phyloP scores from a whole-genome alignment of 2,113 vertebrate species.

The Rhinichthys klamathensis region DNA sequence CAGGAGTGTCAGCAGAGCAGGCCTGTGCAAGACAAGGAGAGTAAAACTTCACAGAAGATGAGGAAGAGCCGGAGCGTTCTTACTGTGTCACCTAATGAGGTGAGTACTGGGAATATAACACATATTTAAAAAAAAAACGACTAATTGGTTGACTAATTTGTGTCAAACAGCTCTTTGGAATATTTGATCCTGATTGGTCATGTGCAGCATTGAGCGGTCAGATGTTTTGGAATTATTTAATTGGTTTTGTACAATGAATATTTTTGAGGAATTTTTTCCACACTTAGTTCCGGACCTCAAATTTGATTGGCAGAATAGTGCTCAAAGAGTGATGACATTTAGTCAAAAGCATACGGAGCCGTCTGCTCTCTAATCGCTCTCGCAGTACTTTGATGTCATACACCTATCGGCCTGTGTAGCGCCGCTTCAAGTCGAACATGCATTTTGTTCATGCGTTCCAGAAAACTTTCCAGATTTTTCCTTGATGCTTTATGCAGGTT shows the following conservation, averaged over 20 bases:
- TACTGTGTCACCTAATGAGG: slow-evolving; percentile 88
- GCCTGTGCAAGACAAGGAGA: slow-evolving; percentile 47
- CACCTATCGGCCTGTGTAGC: no score
- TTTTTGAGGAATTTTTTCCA: neutral
- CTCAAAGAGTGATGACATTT: neutral
- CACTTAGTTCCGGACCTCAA: no score
- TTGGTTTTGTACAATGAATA: neutral
- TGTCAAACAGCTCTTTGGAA: neutral
- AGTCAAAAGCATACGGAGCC: neutral
- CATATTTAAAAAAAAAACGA: neutral
- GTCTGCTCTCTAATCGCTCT: no score
- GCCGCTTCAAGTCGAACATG: no score
- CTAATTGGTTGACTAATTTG: neutral
- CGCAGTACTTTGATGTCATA: no score
- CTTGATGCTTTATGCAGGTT: neutral
- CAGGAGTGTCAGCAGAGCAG: slow-evolving; percentile 66
- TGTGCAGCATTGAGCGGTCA: neutral
- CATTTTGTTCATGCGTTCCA: neutral
- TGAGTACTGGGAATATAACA: slow-evolving; percentile 68
- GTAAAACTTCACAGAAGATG: slow-evolving; percentile 76
- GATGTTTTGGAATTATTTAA: neutral
- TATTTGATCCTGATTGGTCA: neutral
- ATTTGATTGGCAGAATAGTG: neutral
- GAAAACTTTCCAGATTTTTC: neutral
- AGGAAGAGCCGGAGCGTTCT: slow-evolving; percentile 98